Evolutionary conservation across 35 echinoderm and acorn worm species (phyloP).

Genomic region (Ptychodera flava): DNA sequence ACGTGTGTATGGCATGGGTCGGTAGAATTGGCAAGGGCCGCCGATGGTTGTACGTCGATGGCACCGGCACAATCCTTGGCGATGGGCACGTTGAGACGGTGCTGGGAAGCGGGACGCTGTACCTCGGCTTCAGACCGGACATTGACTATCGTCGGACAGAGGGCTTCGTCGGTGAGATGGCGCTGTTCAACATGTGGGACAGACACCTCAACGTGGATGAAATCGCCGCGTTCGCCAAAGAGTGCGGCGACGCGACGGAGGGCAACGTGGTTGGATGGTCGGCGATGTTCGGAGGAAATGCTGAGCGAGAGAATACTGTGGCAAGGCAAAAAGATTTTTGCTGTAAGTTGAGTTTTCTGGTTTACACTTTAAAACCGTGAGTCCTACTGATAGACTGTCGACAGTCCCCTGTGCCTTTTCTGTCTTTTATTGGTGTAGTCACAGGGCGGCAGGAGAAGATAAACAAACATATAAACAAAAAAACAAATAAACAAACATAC

Average conservation of each 20-base stretch:
- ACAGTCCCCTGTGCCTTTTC: too few species aligned
- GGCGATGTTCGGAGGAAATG: background rate
- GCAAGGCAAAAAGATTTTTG: background rate
- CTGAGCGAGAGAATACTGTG: background rate
- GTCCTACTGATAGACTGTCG: too few species aligned
- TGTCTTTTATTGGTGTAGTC: too few species aligned
- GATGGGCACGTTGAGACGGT: background rate
- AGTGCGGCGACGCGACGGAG: background rate
- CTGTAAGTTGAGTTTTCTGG: background rate
- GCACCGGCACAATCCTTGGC: background rate
- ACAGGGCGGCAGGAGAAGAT: too few species aligned
- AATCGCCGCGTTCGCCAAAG: background rate
- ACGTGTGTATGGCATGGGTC: background rate
- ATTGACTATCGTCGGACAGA: background rate
- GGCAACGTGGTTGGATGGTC: background rate
- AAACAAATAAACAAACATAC: too few species aligned
- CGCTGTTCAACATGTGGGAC: background rate
- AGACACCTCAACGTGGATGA: background rate
- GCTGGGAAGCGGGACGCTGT: background rate
- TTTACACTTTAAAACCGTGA: too few species aligned
- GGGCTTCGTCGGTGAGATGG: background rate
- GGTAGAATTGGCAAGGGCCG: background rate
- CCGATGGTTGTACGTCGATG: background rate
- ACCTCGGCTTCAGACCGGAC: background rate
- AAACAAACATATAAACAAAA: too few species aligned